Conservation (phyloP, 2,113 vertebrate species). For the Ibidorhyncha struthersii region DNA sequence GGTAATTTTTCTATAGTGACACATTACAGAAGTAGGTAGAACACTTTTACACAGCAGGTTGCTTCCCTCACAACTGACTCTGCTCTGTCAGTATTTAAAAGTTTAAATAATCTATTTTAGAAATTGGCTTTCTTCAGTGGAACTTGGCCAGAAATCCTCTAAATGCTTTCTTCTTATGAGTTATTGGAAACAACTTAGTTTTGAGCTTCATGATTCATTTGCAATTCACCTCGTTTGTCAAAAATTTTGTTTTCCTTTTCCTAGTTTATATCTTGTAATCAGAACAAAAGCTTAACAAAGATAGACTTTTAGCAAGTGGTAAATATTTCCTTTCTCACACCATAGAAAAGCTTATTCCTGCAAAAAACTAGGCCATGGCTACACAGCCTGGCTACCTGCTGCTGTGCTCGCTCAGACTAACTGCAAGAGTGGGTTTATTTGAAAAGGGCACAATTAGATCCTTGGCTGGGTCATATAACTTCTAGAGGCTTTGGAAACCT, state of each 20-base stretch:
- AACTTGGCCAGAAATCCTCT: not conserved
- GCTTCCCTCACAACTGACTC: not conserved
- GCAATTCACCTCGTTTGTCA: not conserved
- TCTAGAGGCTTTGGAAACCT: not conserved
- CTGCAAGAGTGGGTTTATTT: not conserved
- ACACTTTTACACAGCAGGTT: not conserved
- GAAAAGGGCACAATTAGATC: not conserved
- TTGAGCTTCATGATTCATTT: not conserved
- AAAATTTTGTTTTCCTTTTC: not conserved
- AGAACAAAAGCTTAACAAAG: not conserved
- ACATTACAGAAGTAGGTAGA: not conserved
- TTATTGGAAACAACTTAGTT: not conserved
- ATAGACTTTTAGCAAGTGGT: not conserved
- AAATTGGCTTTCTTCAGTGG: not conserved
- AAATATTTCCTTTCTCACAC: not conserved
- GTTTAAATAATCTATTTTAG: not conserved
- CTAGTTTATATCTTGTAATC: not conserved
- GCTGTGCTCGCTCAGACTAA: not conserved
- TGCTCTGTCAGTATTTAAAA: not conserved
- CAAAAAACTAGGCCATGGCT: not conserved
- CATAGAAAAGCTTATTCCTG: not conserved
- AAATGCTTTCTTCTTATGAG: not conserved
- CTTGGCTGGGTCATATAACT: not conserved
- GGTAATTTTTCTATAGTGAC: not conserved
- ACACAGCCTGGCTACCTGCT: constrained; percentile 6